Base-by-base conservation (phyloP, 2,797 vertebrate species). In the Hoplostethus atlanticus region DNA sequence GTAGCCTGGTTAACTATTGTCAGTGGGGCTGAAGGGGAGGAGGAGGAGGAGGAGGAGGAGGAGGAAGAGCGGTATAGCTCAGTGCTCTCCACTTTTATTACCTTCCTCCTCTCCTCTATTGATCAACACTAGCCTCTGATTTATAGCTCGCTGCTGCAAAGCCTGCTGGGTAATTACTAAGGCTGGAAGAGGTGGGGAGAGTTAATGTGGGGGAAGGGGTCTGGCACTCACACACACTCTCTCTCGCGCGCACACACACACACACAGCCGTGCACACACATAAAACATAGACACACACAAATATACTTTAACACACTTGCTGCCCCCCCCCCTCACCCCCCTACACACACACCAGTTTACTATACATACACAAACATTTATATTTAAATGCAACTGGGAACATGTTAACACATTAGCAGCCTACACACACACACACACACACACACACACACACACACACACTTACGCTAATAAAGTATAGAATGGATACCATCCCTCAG, bases 141-240 rank as follows among this genome's bases (percentile, higher is more conserved):
- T 92, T 92, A 95, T 94, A 88, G 90, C 84, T 80, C 15, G 59
- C 85, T 78, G 86, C 92, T 92, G 90, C 90, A 89, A 92, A 92
- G 92, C 88, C 92, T 92, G 84, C 88, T 93, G 92, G 93, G 94
- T 94, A 95, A 94, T 95, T 94, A 93, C 94, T 87, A 71, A 89
- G 87, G 71, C 90, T 84, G 84, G 86, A 92, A 90, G 87, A 88
- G 82, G 89, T 72, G 52, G 63, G 80, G 69, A 71, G 84, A 86
- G 89, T 90, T 89, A 87, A 91, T 67, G 73, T 83, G 76, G 85
- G 84, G 87, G 86, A 73, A 58, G 89, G 89, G 68, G 73, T 73
- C 28, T 25, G 80, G 68, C 48, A 8, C 72, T 28, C 28, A 25
- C 48, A 67, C 17, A 46, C 58, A 58, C 36, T 17, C 55, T 16